These are phyloP conservation scores for Zaprionus gabonicus DNA, from an alignment of 1,140 invertebrate genomes.

Conservation along the genomic window DNA sequence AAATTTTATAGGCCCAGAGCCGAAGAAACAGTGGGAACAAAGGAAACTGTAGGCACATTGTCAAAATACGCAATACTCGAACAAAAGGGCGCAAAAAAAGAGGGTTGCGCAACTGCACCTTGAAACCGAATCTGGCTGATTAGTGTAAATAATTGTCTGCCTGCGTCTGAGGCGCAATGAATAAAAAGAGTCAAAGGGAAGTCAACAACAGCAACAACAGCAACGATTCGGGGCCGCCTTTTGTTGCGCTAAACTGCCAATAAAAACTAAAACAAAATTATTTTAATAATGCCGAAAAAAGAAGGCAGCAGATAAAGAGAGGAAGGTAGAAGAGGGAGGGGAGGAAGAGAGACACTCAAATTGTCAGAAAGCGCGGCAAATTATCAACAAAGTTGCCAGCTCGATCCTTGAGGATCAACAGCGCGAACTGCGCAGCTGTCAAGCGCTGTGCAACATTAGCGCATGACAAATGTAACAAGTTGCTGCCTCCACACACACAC, in stretches of 20 bases:
- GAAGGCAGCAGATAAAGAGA: neutral
- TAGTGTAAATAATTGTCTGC: slow-evolving; percentile 79
- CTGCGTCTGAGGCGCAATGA: slow-evolving; percentile 47
- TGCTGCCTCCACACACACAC: slow-evolving; percentile 53
- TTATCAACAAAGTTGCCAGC: slow-evolving; percentile 79
- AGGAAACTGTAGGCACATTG: slow-evolving; percentile 69
- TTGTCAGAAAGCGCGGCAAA: slow-evolving; percentile 70
- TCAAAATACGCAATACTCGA: slow-evolving; percentile 73
- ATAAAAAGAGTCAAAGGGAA: slow-evolving; percentile 51
- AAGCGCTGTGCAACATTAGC: slow-evolving; percentile 77
- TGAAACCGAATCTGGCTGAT: slow-evolving; percentile 66
- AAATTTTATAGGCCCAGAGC: slow-evolving; percentile 73
- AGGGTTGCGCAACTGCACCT: slow-evolving; percentile 61
- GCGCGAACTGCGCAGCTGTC: slow-evolving; percentile 76
- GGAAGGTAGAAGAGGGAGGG: neutral
- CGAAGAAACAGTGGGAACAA: slow-evolving; percentile 57
- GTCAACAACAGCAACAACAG: slow-evolving; percentile 28
- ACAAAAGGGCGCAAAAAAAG: slow-evolving; percentile 47
- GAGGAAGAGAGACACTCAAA: slow-evolving; percentile 43
- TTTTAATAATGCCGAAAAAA: slow-evolving; percentile 63
- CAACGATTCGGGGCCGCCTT: slow-evolving; percentile 28
- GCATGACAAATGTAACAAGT: slow-evolving; percentile 84
- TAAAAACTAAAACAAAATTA: slow-evolving; percentile 83
- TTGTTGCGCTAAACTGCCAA: slow-evolving; percentile 80
- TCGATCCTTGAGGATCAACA: slow-evolving; percentile 42